Evolutionary conservation across 2,888 invertebrate species (phyloP).

Genomic region (Cheilosia urbana): DNA sequence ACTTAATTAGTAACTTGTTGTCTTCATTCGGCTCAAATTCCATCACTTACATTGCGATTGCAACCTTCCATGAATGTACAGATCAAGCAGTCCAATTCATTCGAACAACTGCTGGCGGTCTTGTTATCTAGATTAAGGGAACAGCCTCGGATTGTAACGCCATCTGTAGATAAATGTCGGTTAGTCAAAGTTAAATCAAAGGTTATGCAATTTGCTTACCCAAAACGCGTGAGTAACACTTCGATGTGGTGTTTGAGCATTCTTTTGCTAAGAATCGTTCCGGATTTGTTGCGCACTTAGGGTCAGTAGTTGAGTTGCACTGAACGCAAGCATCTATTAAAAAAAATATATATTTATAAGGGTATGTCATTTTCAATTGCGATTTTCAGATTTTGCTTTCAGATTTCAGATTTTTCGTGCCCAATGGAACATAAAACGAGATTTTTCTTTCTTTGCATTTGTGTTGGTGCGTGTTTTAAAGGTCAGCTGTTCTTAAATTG

Average conservation of each 20-base stretch:
- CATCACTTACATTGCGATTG: conserved; percentile 77
- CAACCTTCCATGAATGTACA: conserved; percentile 80
- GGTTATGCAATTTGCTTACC: conserved; percentile 76
- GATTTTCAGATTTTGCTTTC: no score
- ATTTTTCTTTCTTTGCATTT: no score
- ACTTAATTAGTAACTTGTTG: not conserved
- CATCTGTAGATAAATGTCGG: conserved; percentile 76
- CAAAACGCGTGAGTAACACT: conserved; percentile 79
- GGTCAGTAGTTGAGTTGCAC: conserved; percentile 79
- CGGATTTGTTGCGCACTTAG: conserved; percentile 80
- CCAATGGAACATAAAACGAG: no score
- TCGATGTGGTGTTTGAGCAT: conserved; percentile 77
- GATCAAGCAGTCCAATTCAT: conserved; percentile 80
- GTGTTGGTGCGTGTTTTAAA: no score
- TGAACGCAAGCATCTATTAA: conserved; percentile 81
- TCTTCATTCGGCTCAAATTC: no score
- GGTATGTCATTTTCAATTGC: no score
- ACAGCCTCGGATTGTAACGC: conserved; percentile 81
- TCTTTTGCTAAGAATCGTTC: conserved; percentile 79
- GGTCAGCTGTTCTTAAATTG: no score
- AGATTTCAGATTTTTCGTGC: no score
- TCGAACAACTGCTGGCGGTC: conserved; percentile 78
- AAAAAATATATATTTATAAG: not conserved
- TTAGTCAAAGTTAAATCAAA: not conserved
- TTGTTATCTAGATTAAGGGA: conserved; percentile 79